phyloP scores from a whole-genome alignment of 2,797 vertebrate species.

The Gymnodraco acuticeps region DNA sequence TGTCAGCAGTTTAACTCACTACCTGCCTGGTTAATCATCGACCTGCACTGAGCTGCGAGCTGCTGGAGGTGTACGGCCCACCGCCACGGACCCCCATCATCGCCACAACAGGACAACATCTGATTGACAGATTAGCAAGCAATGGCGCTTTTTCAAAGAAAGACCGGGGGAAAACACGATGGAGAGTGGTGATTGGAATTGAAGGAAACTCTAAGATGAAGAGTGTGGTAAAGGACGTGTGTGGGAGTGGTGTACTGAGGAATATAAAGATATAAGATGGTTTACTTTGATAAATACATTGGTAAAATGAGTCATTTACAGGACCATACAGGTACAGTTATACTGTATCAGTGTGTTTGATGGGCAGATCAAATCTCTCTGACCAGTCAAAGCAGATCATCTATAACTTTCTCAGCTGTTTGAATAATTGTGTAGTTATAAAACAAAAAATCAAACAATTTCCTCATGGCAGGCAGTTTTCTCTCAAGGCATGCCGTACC shows the following conservation, averaged over 20 bases:
- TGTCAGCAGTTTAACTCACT: slow-evolving; percentile 86
- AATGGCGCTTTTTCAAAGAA: slow-evolving; percentile 80
- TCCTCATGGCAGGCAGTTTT: slow-evolving; percentile 37
- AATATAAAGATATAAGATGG: slow-evolving; percentile 42
- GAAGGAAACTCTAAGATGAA: slow-evolving; percentile 63
- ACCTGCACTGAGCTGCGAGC: slow-evolving; percentile 76
- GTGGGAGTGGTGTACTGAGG: slow-evolving; percentile 51
- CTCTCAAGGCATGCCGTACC: slow-evolving; percentile 12
- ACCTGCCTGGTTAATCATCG: slow-evolving; percentile 90
- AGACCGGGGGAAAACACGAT: slow-evolving; percentile 55
- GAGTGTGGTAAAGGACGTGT: slow-evolving; percentile 58
- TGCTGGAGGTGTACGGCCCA: slow-evolving; percentile 81
- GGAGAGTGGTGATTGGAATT: slow-evolving; percentile 68
- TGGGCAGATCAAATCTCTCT: slow-evolving; percentile 1
- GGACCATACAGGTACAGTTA: slow-evolving; percentile 3
- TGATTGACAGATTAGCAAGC: slow-evolving; percentile 89
- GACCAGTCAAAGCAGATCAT: slow-evolving; percentile 1
- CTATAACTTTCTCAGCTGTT: not conserved
- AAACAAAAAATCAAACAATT: slow-evolving; percentile 24
- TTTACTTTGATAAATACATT: slow-evolving; percentile 3
- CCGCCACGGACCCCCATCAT: slow-evolving; percentile 71
- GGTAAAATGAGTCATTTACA: slow-evolving; percentile 1
- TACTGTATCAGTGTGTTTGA: not conserved
- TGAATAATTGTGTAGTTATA: slow-evolving; percentile 2
- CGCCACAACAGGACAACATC: slow-evolving; percentile 79